Base-by-base conservation (phyloP, 2,888 invertebrate genomes). In the Pilophorus perplexus region DNA sequence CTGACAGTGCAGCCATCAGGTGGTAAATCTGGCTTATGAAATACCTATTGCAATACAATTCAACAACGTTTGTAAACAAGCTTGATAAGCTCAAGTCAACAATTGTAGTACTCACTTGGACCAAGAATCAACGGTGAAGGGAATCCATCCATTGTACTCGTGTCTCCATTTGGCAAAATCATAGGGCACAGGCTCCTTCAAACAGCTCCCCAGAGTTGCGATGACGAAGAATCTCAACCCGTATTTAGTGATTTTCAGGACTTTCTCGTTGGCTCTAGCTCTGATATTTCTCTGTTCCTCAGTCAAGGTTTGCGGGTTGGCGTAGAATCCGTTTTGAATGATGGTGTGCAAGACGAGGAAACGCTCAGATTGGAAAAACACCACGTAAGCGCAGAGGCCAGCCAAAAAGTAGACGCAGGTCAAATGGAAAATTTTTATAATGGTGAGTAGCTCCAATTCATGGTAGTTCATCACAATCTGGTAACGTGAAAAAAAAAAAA, bases 111-210 rank as follows among this genome's bases (percentile, higher is more conserved):
- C 20, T 14, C 25, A 59, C 59, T 22, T 59, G 23, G 59, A 16
- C 59, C 59, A 59, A n/a, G 59, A 59, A 27, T 59, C 40, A 12
- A 59, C 59, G 2, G 27, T 28, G 18, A 59, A 59, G n/a, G 59
- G 59, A n/a, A 59, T 59, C 59, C 59, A 59, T 23, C 59, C 59
- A 18, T 16, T 40, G 14, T 59, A 59, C 18, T 42, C 59, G 6
- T 59, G 16, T 10, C 16, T 23, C 59, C 59, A 59, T 10, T 42
- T 18, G 3, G 5, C 59, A 12, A 59, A 59, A 42, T 59, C 59
- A 40, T 59, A 59, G 1, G 59, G 59, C 23, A 40, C 8, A 14
- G 59, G 59, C 8, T 59, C 59, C 14, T 59, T 59, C 59, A 42
- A 25, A 2, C 20, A 27, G 44, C 59, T 59, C 18, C 59, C 59